phyloP scores from a whole-genome alignment of 2,888 invertebrate genomes.

The Ectobius pallidus region DNA sequence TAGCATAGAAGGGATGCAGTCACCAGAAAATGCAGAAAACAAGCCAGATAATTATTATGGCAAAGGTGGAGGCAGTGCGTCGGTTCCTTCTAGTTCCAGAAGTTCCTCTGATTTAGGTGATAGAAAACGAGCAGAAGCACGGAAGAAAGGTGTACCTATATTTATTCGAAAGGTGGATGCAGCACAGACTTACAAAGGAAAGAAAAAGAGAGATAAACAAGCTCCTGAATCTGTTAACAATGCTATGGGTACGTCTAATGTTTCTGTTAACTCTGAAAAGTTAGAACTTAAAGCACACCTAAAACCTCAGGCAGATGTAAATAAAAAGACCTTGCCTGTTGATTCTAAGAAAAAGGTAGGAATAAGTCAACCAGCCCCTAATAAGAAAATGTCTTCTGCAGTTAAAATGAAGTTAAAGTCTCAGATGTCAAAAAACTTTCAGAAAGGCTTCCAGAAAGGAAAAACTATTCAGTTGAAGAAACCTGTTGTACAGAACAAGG shows the following conservation, averaged over 20 bases:
- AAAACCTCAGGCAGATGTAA: not conserved
- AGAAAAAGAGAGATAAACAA: conserved; percentile 29
- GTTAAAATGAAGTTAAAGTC: conserved; percentile 42
- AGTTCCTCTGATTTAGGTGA: not conserved
- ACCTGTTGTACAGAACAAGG: conserved; percentile 4
- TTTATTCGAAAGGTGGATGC: conserved; percentile 30
- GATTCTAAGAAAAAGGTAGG: not conserved
- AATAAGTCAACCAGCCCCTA: not conserved
- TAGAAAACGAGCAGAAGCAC: conserved; percentile 1
- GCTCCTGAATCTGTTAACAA: not conserved
- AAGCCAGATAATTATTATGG: conserved; percentile 19
- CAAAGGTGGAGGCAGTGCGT: not conserved
- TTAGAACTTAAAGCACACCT: conserved; percentile 7
- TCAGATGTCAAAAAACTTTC: conserved; percentile 43
- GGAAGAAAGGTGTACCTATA: conserved; percentile 39
- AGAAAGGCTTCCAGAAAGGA: conserved; percentile 36
- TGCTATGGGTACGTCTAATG: not conserved
- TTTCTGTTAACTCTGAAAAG: not conserved
- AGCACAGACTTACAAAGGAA: conserved; percentile 36
- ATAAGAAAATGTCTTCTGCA: conserved; percentile 37
- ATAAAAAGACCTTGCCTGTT: not conserved
- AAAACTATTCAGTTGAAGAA: conserved; percentile 25
- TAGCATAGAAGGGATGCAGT: conserved; percentile 19
- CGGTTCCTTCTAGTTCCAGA: not conserved
- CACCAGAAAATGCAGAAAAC: conserved; percentile 19